Evolutionary conservation across 2,113 vertebrate species (phyloP).

Genomic region (Alethe castanea): DNA sequence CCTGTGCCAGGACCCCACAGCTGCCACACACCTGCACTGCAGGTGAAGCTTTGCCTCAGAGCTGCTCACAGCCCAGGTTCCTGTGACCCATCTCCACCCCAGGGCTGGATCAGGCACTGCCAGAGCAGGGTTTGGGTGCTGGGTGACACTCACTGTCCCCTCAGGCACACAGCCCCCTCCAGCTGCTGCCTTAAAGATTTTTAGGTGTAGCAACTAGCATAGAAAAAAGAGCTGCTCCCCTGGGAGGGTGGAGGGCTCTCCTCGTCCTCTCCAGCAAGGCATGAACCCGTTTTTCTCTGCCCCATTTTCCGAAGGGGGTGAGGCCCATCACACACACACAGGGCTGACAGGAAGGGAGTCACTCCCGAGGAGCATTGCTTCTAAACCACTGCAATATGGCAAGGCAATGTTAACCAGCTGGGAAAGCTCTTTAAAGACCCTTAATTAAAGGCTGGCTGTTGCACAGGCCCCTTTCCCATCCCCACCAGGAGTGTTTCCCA

Average conservation of each 20-base stretch:
- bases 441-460: slow-evolving; percentile 71
- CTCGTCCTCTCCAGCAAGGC: background rate
- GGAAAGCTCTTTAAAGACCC: slow-evolving; percentile 50
- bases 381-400: slow-evolving; percentile 71
- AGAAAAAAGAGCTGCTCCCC: background rate
- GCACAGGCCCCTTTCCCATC: slow-evolving; percentile 21
- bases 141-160: background rate
- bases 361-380: slow-evolving; percentile 26
- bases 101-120: background rate
- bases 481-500: background rate
- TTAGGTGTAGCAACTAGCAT: too few species aligned
- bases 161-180: fast-evolving
- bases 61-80: background rate
- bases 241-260: background rate
- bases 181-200: fast-evolving
- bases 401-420: slow-evolving; percentile 66
- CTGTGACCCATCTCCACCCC: background rate
- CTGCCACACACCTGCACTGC: background rate
- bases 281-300: fast-evolving
- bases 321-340: background rate
- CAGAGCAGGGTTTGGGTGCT: fast-evolving
- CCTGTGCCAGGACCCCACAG: fast-evolving
- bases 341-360: slow-evolving; percentile 41
- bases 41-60: background rate
- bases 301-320: fast-evolving